phyloP scores from a whole-genome alignment of 2,113 vertebrate genomes.

The Elgaria multicarinata region DNA sequence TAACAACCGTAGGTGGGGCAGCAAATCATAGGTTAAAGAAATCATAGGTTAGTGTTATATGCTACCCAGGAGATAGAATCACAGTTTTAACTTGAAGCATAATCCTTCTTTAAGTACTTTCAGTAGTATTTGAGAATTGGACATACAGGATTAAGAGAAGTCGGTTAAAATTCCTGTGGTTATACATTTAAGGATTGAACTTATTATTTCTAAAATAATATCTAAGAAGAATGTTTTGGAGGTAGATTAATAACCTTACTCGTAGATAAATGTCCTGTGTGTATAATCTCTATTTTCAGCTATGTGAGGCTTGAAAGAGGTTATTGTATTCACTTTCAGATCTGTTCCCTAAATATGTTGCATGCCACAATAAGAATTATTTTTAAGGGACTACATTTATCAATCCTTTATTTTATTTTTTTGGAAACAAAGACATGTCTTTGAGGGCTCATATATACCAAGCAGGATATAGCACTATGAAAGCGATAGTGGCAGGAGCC shows the following conservation, averaged over 20 bases:
- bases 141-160: no score
- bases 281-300: not conserved
- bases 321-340: not conserved
- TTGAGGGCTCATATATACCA: no score
- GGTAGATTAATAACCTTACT: not conserved
- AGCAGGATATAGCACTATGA: no score
- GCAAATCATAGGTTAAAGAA: not conserved
- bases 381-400: conserved; percentile 13
- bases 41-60: not conserved
- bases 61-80: not conserved
- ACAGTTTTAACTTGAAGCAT: not conserved
- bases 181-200: not conserved
- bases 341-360: conserved; percentile 19
- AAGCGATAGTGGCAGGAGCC: no score
- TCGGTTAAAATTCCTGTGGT: no score
- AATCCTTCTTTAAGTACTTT: not conserved
- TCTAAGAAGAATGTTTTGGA: not conserved
- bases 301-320: not conserved
- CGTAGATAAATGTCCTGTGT: not conserved
- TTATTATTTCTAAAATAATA: not conserved
- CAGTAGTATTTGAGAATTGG: not conserved
- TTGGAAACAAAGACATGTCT: not conserved
- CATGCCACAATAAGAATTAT: not conserved
- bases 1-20: no score
- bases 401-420: conserved; percentile 28